Evolutionary conservation across 2,797 vertebrate genomes (phyloP).

Genomic region (Neoniphon sammara): DNA sequence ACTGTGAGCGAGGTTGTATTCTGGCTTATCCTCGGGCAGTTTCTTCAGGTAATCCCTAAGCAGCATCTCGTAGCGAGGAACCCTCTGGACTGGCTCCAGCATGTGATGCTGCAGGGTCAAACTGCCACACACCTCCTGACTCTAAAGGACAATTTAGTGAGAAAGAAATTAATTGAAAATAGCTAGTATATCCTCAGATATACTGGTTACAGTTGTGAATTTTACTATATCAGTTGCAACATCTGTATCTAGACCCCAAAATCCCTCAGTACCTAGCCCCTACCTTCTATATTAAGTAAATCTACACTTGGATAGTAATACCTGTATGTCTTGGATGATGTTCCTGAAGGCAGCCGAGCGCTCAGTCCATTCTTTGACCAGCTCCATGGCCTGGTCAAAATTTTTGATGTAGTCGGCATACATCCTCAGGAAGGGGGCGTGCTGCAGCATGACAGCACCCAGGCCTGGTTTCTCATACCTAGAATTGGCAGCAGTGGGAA

Average conservation of each 20-base stretch:
- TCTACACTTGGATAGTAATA: conserved; percentile 30
- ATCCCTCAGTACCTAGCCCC: neutral
- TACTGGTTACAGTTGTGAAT: too few relatives aligned
- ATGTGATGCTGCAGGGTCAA: conserved; percentile 97
- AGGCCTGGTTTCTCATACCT: conserved; percentile 85
- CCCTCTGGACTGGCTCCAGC: conserved; percentile 93
- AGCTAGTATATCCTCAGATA: too few relatives aligned
- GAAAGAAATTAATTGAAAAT: too few relatives aligned
- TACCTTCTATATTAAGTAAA: neutral
- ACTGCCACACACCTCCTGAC: conserved; percentile 82
- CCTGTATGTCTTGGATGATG: conserved; percentile 87
- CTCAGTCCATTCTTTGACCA: conserved; percentile 87
- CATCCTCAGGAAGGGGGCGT: conserved; percentile 93
- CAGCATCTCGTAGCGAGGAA: conserved; percentile 90
- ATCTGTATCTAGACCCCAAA: too few relatives aligned
- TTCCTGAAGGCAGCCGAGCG: conserved; percentile 86
- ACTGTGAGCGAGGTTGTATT: conserved; percentile 78
- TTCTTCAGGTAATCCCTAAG: conserved; percentile 89
- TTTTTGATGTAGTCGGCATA: conserved; percentile 89
- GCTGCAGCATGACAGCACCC: conserved; percentile 87
- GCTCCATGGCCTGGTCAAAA: conserved; percentile 88
- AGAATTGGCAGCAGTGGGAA: neutral
- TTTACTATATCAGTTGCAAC: too few relatives aligned
- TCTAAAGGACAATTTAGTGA: conserved; percentile 65
- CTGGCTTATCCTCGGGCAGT: conserved; percentile 80